Evolutionary conservation across 2,888 invertebrate genomes (phyloP).

Genomic region (Phania funesta): DNA sequence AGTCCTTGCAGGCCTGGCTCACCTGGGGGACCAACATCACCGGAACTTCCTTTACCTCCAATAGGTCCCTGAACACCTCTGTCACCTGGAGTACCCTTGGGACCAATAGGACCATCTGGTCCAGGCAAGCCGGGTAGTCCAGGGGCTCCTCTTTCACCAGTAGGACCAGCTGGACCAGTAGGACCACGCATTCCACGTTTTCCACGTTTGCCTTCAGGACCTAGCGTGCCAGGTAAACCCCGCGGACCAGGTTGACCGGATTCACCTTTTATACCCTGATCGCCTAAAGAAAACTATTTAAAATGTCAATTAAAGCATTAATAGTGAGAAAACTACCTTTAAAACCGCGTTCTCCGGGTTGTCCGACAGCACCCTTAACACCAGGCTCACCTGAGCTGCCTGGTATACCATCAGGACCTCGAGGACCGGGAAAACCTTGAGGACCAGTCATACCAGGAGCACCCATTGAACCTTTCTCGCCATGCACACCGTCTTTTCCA

Average conservation of each 20-base stretch:
- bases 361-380: slow-evolving; percentile 87
- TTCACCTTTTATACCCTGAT: slow-evolving; percentile 88
- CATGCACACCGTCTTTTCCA: slow-evolving; percentile 90
- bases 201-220: slow-evolving; percentile 89
- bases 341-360: slow-evolving; percentile 88
- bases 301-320: not conserved
- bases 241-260: slow-evolving; percentile 86
- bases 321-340: slow-evolving; percentile 81
- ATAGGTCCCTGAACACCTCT: slow-evolving; percentile 85
- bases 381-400: slow-evolving; percentile 89
- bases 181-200: slow-evolving; percentile 90
- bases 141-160: slow-evolving; percentile 83
- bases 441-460: slow-evolving; percentile 86
- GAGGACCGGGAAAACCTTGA: slow-evolving; percentile 90
- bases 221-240: slow-evolving; percentile 87
- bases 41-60: slow-evolving; percentile 84
- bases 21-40: slow-evolving; percentile 83
- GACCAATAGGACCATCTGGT: slow-evolving; percentile 88
- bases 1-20: slow-evolving; percentile 83
- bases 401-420: slow-evolving; percentile 87
- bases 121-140: slow-evolving; percentile 83
- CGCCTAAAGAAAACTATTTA: slow-evolving; percentile 79
- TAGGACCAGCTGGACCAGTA: slow-evolving; percentile 85
- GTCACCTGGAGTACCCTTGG: slow-evolving; percentile 88
- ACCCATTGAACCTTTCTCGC: slow-evolving; percentile 90